These are phyloP conservation scores for Xanthia togata DNA, from an alignment of 2,888 invertebrate species.

Conservation along the genomic window DNA sequence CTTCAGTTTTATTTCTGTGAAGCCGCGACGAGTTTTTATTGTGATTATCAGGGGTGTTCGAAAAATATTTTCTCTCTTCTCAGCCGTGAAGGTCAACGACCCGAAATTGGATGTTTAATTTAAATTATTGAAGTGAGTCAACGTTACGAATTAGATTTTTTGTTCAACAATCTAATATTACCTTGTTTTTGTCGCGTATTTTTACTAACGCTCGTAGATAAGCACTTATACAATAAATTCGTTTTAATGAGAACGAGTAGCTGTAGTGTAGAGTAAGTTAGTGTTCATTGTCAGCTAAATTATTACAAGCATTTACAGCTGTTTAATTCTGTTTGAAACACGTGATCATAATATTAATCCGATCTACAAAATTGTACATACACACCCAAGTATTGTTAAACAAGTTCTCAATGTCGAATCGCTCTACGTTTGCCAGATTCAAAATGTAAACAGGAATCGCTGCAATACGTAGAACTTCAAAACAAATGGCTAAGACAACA, in stretches of 20 bases:
- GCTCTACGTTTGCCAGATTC: conserved; percentile 47
- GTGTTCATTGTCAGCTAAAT: conserved; percentile 66
- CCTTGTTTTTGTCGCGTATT: conserved; percentile 64
- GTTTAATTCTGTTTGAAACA: conserved; percentile 43
- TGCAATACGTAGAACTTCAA: conserved; percentile 47
- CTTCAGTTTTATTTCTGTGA: conserved; percentile 80
- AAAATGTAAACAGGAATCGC: conserved; percentile 51
- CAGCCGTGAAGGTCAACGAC: conserved; percentile 76
- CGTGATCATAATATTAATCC: conserved; percentile 41
- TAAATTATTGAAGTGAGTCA: conserved; percentile 76
- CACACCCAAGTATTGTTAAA: conserved; percentile 43
- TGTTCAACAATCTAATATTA: conserved; percentile 58
- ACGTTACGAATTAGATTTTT: conserved; percentile 64
- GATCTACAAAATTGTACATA: conserved; percentile 25
- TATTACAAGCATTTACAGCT: conserved; percentile 63
- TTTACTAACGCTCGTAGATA: conserved; percentile 63
- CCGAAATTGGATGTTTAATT: conserved; percentile 78
- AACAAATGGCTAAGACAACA: conserved; percentile 62
- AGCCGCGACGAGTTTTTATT: conserved; percentile 79
- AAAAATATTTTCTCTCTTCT: conserved; percentile 70
- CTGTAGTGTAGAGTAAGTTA: conserved; percentile 64
- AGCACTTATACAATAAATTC: conserved; percentile 64
- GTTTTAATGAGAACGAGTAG: conserved; percentile 63
- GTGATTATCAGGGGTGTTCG: conserved; percentile 81
- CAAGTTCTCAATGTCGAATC: conserved; percentile 47